Evolutionary conservation across 2,888 invertebrate species (phyloP).

Genomic region (Philereme transversata): DNA sequence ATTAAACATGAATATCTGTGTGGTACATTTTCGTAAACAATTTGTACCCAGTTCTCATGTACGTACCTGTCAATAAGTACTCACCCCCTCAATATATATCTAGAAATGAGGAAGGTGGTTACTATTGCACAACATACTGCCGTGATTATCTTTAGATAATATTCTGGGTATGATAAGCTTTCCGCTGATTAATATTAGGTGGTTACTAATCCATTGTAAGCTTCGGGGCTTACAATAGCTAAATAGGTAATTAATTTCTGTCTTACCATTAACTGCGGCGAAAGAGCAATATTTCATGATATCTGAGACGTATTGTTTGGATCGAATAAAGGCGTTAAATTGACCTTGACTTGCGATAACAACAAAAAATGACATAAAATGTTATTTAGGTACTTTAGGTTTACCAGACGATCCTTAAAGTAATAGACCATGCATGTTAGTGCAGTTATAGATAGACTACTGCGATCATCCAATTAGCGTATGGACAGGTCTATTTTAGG

Average conservation of each 20-base stretch:
- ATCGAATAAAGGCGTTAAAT: conserved; percentile 24
- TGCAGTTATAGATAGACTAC: conserved; percentile 38
- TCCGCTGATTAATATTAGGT: conserved; percentile 2
- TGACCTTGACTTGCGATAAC: conserved; percentile 35
- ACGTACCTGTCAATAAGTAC: no score
- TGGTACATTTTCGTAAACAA: no score
- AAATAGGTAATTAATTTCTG: conserved; percentile 19
- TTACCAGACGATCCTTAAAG: conserved; percentile 25
- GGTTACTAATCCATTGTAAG: no score
- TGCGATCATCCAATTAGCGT: conserved; percentile 53
- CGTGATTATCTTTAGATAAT: no score
- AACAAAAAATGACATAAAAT: no score
- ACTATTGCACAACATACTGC: no score
- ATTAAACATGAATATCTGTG: no score
- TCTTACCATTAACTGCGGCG: conserved; percentile 28
- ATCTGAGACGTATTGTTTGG: conserved; percentile 25
- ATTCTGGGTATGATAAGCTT: no score
- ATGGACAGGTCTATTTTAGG: conserved; percentile 3
- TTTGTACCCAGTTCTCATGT: no score
- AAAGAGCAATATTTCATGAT: conserved; percentile 32
- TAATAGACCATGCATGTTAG: conserved; percentile 37
- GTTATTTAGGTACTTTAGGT: conserved; percentile 28
- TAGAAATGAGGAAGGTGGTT: no score
- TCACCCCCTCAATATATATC: no score
- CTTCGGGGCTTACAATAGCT: no score